Conservation (phyloP, 37 sponge, comb jelly and placozoan species). For the Crambe crambe region DNA sequence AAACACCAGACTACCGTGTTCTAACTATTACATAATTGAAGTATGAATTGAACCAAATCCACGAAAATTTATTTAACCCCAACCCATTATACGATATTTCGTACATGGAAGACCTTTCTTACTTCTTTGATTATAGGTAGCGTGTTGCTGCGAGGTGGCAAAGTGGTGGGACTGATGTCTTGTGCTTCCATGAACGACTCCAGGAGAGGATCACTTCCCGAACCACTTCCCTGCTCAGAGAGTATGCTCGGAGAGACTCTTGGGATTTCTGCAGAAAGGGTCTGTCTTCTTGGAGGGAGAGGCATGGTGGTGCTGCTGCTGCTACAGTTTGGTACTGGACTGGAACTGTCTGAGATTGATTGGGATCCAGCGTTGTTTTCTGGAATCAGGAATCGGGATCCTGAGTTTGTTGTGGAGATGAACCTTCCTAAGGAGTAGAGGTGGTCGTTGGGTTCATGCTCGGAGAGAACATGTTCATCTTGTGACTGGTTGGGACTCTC, state of each 20-base stretch:
- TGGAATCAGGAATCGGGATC: not conserved
- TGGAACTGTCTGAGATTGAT: no score
- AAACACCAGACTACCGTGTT: no score
- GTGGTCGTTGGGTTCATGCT: not conserved
- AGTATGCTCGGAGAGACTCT: not conserved
- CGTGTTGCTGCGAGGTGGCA: not conserved
- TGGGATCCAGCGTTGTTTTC: not conserved
- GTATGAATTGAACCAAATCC: no score
- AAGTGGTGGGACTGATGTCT: not conserved
- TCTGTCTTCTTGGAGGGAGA: not conserved
- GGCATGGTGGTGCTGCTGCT: not conserved
- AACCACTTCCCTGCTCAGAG: not conserved
- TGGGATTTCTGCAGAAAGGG: not conserved
- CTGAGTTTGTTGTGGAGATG: not conserved
- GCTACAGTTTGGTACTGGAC: not conserved
- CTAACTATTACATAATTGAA: no score
- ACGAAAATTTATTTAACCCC: no score
- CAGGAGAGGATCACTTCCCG: not conserved
- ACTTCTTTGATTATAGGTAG: no score
- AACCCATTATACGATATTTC: no score
- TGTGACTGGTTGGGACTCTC: constrained; percentile 5
- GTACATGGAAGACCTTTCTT: no score
- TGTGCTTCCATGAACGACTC: not conserved
- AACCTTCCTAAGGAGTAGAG: constrained; percentile 14
- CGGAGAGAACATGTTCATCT: constrained; percentile 2